A percentile compares a stretch with the other conserved stretches of the same genome.
Evolutionary conservation across 1,140 invertebrate genomes (phyloP).

Genomic region (Halotydeus destructor): DNA sequence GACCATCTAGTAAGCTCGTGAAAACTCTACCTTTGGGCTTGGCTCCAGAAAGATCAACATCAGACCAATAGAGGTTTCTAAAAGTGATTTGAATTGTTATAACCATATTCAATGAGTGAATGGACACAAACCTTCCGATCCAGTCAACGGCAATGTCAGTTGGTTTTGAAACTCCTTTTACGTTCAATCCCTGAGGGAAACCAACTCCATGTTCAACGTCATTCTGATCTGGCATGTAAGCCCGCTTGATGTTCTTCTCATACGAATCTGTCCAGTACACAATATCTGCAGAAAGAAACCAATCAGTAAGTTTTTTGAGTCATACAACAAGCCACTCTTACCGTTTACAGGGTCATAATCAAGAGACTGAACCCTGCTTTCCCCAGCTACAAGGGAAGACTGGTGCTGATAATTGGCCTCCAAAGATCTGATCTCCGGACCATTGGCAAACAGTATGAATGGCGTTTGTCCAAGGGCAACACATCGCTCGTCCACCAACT

Average conservation of each 20-base stretch:
- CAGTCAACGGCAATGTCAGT: constrained; percentile 72
- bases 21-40: constrained; percentile 41
- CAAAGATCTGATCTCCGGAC: constrained; percentile 57
- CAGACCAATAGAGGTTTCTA: constrained; percentile 83
- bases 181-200: constrained; percentile 65
- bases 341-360: constrained; percentile 49
- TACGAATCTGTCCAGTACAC: constrained; percentile 82
- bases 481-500: constrained; percentile 20
- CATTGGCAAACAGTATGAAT: constrained; percentile 34
- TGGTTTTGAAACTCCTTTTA: constrained; percentile 42
- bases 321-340: constrained; percentile 7
- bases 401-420: constrained; percentile 26
- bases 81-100: constrained; percentile 11
- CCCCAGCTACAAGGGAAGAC: constrained; percentile 41
- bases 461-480: constrained; percentile 24
- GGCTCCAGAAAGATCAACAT: constrained; percentile 43
- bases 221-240: constrained; percentile 49
- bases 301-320: constrained; percentile 5
- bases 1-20: constrained; percentile 66
- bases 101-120: constrained; percentile 4
- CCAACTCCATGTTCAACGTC: constrained; percentile 43
- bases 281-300: constrained; percentile 35
- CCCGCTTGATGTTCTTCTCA: constrained; percentile 69
- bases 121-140: constrained; percentile 36
- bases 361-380: constrained; percentile 63